Evolutionary conservation across 2,113 vertebrate genomes (phyloP).

Genomic region (Cephalopterus ornatus): DNA sequence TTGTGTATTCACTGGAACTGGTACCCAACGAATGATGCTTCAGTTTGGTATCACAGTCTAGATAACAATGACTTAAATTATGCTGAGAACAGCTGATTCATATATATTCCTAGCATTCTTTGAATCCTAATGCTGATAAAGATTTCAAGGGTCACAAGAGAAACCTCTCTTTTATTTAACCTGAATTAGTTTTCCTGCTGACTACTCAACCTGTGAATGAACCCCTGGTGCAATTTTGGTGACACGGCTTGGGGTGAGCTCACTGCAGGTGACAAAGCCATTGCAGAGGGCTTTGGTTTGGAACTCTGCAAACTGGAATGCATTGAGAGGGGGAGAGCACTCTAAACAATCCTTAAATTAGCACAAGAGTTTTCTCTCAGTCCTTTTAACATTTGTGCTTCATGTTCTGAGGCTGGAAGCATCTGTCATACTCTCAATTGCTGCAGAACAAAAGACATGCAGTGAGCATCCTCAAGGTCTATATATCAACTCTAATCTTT

Average conservation of each 20-base stretch:
- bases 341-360: neutral
- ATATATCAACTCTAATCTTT: neutral
- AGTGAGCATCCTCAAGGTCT: neutral
- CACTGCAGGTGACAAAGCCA: neutral
- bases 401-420: neutral
- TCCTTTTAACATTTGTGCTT: neutral
- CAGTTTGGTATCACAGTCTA: neutral
- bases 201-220: neutral
- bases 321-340: neutral
- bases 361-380: neutral
- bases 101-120: neutral
- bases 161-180: neutral
- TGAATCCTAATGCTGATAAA: neutral
- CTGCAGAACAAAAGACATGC: neutral
- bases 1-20: neutral
- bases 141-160: neutral
- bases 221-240: neutral
- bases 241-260: neutral
- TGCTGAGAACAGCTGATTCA: neutral
- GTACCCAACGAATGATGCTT: rapidly evolving
- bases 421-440: neutral
- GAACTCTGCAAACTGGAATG: neutral
- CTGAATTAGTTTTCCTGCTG: neutral
- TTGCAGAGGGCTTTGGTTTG: neutral
- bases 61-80: neutral